Percentiles rank a stretch among this genome's conserved stretches.
phyloP scores from a whole-genome alignment of 2,797 vertebrate species.

The Pangasius krempfi region DNA sequence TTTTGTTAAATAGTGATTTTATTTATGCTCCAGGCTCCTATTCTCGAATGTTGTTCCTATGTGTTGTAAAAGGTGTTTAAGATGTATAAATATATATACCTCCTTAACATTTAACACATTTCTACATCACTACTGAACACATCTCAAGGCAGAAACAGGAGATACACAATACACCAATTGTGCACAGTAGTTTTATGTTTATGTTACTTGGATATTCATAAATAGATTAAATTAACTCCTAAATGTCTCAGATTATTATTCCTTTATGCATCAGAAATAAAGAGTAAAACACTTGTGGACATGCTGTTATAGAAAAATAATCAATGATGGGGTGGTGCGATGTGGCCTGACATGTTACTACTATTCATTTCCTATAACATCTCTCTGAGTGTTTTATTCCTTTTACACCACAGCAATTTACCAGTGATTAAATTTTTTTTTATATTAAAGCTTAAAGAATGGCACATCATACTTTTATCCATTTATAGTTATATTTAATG shows the following conservation, averaged over 20 bases:
- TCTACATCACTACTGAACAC: neutral
- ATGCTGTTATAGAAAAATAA: neutral
- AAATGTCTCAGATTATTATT: neutral
- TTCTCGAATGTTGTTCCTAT: neutral
- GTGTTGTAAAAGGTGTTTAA: neutral
- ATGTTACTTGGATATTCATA: neutral
- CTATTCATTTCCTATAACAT: neutral
- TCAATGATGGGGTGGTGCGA: neutral
- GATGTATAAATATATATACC: neutral
- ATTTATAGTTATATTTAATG: neutral
- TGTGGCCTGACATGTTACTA: neutral
- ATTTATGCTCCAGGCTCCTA: neutral
- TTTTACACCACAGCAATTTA: neutral
- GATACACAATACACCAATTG: neutral
- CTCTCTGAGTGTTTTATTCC: neutral
- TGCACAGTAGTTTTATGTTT: neutral
- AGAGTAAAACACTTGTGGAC: neutral
- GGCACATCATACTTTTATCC: neutral
- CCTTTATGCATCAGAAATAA: neutral
- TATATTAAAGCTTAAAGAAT: neutral
- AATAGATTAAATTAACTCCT: neutral
- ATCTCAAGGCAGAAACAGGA: neutral
- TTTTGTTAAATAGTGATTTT: slow-evolving; percentile 23
- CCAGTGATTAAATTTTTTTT: neutral
- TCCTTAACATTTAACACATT: neutral